Evolutionary conservation across 2,888 invertebrate genomes (phyloP), one percentile per base, ranked within the genome.

Genomic region (Ganaspis brasiliensis): DNA sequence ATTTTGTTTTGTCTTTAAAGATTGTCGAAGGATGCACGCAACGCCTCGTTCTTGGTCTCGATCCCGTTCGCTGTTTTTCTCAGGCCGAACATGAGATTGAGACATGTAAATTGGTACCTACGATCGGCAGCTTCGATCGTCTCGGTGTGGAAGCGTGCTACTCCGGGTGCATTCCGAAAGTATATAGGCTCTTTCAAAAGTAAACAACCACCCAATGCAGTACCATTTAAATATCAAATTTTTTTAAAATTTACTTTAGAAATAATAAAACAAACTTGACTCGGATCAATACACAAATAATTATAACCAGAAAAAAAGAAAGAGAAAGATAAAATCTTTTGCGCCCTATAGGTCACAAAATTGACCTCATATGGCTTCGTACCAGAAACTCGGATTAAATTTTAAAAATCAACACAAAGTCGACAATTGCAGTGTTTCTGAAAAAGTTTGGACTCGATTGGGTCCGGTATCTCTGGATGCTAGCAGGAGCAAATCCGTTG

Each of bases 101-200:
- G 89, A 91, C 91, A 89, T 90, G 91, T 91, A 91, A 91, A 91
- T 90, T 89, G 89, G 88, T 88, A 87, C 67, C 67, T 67, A 67
- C 89, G 87, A 90, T 90, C 89, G 86, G 84, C 82, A 83, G 83
- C 84, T 85, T 82, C 87, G 87, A 90, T 90, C 89, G 87, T 83
- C 83, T 84, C 86, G 84, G 84, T 81, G 84, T 79, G 81, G 83
- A 81, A 85, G 84, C 75, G 83, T 82, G 85, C 84, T 87, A 83
- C 86, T 82, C 79, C 74, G 81, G 81, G 81, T 80, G 82, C 82
- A 86, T 83, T 82, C 86, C 83, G 75, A 74, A 67, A 67, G 61
- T 74, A 78, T 87, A 89, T 83, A 86, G 87, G 82, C 76, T 79
- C 73, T 76, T 81, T 85, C 88, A 87, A 85, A 85, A 73, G 61